Evolutionary conservation across 2,888 invertebrate genomes (phyloP).

Genomic region (Chaetogeoica ovagalla): DNA sequence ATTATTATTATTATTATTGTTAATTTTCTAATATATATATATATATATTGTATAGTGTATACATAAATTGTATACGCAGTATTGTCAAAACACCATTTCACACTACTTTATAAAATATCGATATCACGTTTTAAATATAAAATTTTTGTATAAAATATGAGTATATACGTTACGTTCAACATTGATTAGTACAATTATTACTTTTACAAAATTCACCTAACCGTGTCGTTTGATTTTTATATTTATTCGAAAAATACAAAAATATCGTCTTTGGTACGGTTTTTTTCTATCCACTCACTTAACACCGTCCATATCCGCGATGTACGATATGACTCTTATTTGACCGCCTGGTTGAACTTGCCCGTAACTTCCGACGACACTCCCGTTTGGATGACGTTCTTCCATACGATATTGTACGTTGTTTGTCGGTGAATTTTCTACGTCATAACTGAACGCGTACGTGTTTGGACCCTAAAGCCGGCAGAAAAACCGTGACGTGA

Average conservation of each 20-base stretch:
- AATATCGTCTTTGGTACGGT: not conserved
- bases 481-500: not conserved
- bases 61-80: no score
- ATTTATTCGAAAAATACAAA: not conserved
- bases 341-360: conserved; percentile 69
- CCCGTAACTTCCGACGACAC: conserved; percentile 74
- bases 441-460: conserved; percentile 74
- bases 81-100: no score
- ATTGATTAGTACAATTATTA: no score
- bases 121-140: no score
- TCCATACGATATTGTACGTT: conserved; percentile 75
- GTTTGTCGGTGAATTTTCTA: conserved; percentile 67
- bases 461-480: conserved; percentile 64
- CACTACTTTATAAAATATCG: no score
- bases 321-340: conserved; percentile 67
- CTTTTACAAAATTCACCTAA: no score
- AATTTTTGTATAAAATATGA: no score
- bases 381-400: conserved; percentile 71
- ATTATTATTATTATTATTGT: no score
- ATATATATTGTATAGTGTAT: no score
- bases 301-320: conserved; percentile 70
- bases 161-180: no score
- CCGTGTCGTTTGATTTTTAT: no score
- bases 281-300: conserved; percentile 62
- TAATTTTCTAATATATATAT: not conserved